These are phyloP conservation scores for Ophioninae sp. DNA, from an alignment of 2,888 invertebrate species.

Conservation along the genomic window DNA sequence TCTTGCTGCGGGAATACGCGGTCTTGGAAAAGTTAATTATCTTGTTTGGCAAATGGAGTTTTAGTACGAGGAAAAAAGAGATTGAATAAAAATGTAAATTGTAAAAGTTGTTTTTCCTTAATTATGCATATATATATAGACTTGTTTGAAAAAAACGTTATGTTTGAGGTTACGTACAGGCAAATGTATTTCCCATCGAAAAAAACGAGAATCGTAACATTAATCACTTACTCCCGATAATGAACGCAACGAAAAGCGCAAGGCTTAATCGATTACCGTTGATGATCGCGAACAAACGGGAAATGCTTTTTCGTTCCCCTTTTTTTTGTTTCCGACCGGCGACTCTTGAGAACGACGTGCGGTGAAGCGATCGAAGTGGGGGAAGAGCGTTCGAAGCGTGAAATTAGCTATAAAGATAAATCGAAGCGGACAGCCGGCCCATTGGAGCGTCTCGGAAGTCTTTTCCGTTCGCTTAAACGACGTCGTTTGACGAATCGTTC, in stretches of 20 bases:
- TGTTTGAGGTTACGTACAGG: too few species aligned
- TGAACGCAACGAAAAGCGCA: neutral
- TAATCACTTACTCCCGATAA: neutral
- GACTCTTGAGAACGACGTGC: neutral
- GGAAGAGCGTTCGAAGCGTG: conserved; percentile 49
- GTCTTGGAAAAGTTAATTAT: too few species aligned
- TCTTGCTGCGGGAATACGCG: too few species aligned
- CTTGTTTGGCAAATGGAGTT: too few species aligned
- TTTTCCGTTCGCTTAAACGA: conserved; percentile 49
- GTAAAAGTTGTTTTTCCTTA: too few species aligned
- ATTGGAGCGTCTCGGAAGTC: conserved; percentile 54
- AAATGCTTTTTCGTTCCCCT: neutral
- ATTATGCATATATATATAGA: too few species aligned
- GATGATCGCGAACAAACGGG: neutral
- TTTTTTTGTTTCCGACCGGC: neutral
- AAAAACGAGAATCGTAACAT: neutral
- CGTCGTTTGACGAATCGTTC: conserved; percentile 36
- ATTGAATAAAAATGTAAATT: too few species aligned
- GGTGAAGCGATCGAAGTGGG: neutral
- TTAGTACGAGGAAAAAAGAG: too few species aligned
- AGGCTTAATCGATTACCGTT: neutral
- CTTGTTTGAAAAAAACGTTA: too few species aligned
- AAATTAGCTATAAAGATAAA: conserved; percentile 67
- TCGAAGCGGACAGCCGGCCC: conserved; percentile 28
- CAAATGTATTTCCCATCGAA: neutral